A percentile compares a stretch with the other conserved stretches of the same genome.
phyloP scores from a whole-genome alignment of 2,797 vertebrate genomes.

The Macropus fuliginosus region DNA sequence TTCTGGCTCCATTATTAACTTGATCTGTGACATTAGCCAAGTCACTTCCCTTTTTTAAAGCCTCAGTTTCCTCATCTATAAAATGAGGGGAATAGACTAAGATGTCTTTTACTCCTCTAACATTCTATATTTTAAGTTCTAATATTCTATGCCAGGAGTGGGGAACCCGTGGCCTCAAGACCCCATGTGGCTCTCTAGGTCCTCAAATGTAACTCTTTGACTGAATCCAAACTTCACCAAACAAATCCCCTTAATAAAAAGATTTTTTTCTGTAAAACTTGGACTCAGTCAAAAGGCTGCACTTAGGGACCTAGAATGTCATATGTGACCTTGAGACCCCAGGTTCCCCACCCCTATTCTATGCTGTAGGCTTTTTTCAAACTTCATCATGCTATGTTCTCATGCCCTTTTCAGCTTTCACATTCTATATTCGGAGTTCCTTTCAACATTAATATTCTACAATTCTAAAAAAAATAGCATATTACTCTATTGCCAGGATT shows the following conservation, averaged over 20 bases:
- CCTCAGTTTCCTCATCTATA: slow-evolving; percentile 15
- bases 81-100: neutral
- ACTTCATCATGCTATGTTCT: neutral
- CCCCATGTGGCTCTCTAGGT: too few relatives aligned
- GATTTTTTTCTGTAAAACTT: too few relatives aligned
- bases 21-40: neutral
- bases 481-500: neutral
- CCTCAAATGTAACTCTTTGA: too few relatives aligned
- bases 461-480: neutral
- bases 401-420: neutral
- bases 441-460: neutral
- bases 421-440: neutral
- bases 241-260: too few relatives aligned
- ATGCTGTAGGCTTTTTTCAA: neutral
- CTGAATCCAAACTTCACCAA: too few relatives aligned
- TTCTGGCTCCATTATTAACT: neutral
- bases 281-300: too few relatives aligned
- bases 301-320: too few relatives aligned
- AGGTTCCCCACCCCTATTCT: neutral
- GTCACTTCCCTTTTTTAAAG: neutral
- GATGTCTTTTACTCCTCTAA: slow-evolving; percentile 16
- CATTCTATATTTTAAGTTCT: neutral
- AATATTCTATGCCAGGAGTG: neutral
- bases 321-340: too few relatives aligned
- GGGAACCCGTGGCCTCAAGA: too few relatives aligned